Base-by-base conservation (phyloP, 1,140 invertebrate species). In the Orchestia grillus region DNA sequence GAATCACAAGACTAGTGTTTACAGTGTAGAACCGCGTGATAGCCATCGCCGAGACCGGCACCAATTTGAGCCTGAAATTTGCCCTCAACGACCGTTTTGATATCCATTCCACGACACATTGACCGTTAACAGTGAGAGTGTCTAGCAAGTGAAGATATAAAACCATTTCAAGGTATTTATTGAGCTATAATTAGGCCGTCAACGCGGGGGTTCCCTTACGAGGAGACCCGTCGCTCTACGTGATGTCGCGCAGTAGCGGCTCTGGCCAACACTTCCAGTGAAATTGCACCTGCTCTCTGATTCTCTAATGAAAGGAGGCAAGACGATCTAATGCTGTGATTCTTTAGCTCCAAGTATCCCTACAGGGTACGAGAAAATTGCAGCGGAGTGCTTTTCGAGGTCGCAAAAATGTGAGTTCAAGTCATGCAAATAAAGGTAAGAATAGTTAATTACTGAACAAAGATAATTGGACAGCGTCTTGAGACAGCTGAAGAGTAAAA, bases 121-220 rank as follows among this genome's bases (percentile, higher is more conserved):
- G 41, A 43, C 88, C 88, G 88, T 91, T 91, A 91, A 42, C 88
- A 91, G 88, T 91, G 88, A 91, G 88, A 91, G 88, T 91, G 88
- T 91, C 88, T 91, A 44, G 41, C 88, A 91, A 91, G 43, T 94
- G 92, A 94, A 94, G 92, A 94, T 94, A 94, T 94, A 94, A 94
- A 94, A 94, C 92, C 92, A 94, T 45, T 94, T 15, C 44, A n/a
- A n/a, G 44, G 43, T 94, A 94, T 94, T 94, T 94, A 94, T 94
- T 47, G 92, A 44, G 43, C 92, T 94, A 94, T 94, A 11, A 94
- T 94, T 94, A 94, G 92, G 44, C 92, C 44, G 43, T 94, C 92
- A 94, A 94, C 92, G 44, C 92, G 43, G 92, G 92, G 44, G 92
- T 44, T 94, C 92, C 92, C 6, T 94, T 94, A 94, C 43, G 44